Conservation (phyloP, 2,888 invertebrate genomes). For the Geotrupes spiniger region DNA sequence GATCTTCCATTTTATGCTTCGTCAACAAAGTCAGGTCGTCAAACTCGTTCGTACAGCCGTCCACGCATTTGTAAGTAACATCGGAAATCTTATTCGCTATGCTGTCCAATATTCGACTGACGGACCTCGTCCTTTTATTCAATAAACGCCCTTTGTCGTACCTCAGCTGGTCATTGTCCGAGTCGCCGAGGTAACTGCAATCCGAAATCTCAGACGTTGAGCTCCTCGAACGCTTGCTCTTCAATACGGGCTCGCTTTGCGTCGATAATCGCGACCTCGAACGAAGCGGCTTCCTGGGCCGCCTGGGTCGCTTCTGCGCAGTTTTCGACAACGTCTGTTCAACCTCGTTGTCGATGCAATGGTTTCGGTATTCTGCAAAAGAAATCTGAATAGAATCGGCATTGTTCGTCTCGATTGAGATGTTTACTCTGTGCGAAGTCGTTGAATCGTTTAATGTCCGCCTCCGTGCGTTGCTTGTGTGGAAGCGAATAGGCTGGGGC, state of each 20-base stretch:
- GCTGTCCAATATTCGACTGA: constrained; percentile 10
- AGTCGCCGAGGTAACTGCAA: neutral
- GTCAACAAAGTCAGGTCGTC: constrained; percentile 22
- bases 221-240: constrained; percentile 4
- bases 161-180: neutral
- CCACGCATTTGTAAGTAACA: constrained; percentile 10
- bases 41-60: constrained; percentile 6
- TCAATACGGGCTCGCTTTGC: constrained; percentile 15
- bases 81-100: neutral
- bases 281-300: neutral
- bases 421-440: neutral
- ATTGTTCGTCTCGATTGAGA: neutral
- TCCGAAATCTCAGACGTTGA: constrained; percentile 1
- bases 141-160: constrained; percentile 9
- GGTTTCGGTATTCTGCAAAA: constrained; percentile 8
- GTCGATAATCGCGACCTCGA: constrained; percentile 3
- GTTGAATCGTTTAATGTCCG: too few species aligned
- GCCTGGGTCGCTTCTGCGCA: constrained; percentile 9
- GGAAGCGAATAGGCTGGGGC: neutral
- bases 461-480: too few species aligned
- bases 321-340: constrained; percentile 13
- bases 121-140: constrained; percentile 20
- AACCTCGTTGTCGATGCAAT: constrained; percentile 24
- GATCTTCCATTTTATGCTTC: constrained; percentile 22
- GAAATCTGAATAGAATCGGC: neutral